phyloP scores from a whole-genome alignment of 2,113 vertebrate species.

The Pyxicephalus adspersus region DNA sequence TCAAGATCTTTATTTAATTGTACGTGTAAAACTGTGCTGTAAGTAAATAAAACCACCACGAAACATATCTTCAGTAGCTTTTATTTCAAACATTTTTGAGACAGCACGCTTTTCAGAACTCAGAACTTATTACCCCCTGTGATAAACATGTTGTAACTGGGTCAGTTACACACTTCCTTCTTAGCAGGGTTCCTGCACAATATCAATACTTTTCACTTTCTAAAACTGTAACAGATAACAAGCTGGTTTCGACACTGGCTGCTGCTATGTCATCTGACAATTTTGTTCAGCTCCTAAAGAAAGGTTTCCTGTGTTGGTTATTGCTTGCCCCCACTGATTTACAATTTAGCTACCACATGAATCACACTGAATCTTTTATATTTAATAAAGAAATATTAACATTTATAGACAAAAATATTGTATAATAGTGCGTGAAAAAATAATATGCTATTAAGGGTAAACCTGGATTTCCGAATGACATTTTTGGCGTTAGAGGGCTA shows the following conservation, averaged over 20 bases:
- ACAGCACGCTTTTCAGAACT: conserved; percentile 1
- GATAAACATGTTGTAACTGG: conserved; percentile 18
- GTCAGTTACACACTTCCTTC: conserved; percentile 14
- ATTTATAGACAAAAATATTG: conserved; percentile 23
- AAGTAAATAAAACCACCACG: no score
- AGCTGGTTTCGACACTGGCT: conserved; percentile 8
- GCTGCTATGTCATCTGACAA: conserved; percentile 35
- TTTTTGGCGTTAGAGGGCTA: not conserved
- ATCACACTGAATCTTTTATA: conserved; percentile 28
- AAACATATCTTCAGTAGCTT: no score
- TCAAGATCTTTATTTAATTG: no score
- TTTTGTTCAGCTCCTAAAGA: conserved; percentile 29
- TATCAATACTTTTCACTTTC: conserved; percentile 30
- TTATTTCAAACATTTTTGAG: conserved; percentile 32
- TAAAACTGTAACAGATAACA: conserved; percentile 31
- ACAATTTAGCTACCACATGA: conserved; percentile 19
- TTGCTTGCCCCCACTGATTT: conserved; percentile 34
- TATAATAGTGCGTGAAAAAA: conserved; percentile 2
- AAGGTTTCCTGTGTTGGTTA: conserved; percentile 38
- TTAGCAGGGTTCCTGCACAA: conserved; percentile 15
- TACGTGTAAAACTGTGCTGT: no score
- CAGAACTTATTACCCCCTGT: conserved; percentile 25
- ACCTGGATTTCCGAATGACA: conserved; percentile 1
- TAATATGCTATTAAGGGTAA: not conserved
- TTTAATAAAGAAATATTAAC: conserved; percentile 26